Percentiles rank a stretch among this genome's conserved stretches.
Conservation (phyloP, 2,797 vertebrate genomes). For the Dendrocincla fuliginosa region DNA sequence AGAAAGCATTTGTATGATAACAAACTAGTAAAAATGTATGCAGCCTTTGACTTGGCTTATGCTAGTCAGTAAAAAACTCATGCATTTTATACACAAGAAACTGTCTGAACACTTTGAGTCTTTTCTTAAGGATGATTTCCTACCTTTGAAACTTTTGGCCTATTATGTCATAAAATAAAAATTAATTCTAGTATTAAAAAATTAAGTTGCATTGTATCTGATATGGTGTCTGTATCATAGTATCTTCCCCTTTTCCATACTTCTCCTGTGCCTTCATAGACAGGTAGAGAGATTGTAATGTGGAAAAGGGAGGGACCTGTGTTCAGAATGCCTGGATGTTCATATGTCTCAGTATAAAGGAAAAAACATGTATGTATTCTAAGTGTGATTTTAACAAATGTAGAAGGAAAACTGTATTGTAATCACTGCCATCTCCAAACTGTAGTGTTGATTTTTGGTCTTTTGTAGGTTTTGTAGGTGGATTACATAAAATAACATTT, state of each 20-base stretch:
- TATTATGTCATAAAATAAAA: not conserved
- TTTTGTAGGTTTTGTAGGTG: not conserved
- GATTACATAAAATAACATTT: not conserved
- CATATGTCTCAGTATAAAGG: not conserved
- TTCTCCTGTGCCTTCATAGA: not conserved
- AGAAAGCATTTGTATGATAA: not conserved
- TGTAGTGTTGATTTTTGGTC: rapidly evolving
- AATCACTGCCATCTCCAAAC: not conserved
- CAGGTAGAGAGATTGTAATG: not conserved
- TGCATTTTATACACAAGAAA: not conserved
- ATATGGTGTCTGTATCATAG: not conserved
- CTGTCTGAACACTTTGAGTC: not conserved
- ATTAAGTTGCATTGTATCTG: not conserved
- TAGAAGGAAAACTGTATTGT: not conserved
- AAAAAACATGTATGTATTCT: not conserved
- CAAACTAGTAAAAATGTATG: not conserved
- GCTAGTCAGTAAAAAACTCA: not conserved
- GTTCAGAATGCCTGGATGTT: not conserved
- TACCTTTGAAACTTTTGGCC: not conserved
- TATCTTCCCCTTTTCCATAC: not conserved
- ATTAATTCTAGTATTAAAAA: not conserved
- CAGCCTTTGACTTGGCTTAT: not conserved
- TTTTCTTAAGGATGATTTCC: not conserved
- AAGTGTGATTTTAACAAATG: not conserved
- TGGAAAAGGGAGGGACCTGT: not conserved